Evolutionary conservation across 2,113 vertebrate species (phyloP).

Genomic region (Daubentonia madagascariensis): DNA sequence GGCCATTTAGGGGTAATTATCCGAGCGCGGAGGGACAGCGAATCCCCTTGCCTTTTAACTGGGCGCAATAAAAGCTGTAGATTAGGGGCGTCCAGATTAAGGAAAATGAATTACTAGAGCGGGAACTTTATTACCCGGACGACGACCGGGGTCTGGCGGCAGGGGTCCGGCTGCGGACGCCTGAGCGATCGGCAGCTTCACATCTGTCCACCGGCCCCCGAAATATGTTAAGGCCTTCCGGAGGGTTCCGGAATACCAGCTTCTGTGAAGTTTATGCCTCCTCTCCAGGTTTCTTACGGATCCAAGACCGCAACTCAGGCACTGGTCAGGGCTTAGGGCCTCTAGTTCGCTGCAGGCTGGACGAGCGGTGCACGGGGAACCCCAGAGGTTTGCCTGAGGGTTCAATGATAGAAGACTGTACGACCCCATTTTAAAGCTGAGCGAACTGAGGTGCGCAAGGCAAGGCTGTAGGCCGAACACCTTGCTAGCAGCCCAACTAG

Average conservation of each 20-base stretch:
- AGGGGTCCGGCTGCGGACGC: conserved; percentile 28
- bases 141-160: conserved; percentile 66
- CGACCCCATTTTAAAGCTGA: neutral
- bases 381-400: neutral
- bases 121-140: conserved; percentile 80
- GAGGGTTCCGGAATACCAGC: neutral
- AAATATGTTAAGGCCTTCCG: neutral
- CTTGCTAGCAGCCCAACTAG: neutral
- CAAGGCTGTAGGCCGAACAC: neutral
- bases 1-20: conserved; percentile 93
- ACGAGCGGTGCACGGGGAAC: neutral
- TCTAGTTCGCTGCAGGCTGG: neutral
- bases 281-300: neutral
- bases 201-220: neutral
- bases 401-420: fast-evolving
- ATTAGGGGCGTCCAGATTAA: conserved; percentile 82
- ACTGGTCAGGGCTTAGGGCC: neutral
- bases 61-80: conserved; percentile 87
- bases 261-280: neutral
- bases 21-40: conserved; percentile 82
- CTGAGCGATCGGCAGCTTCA: neutral
- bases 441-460: fast-evolving
- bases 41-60: conserved; percentile 87
- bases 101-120: conserved; percentile 76
- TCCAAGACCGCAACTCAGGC: neutral